Percentiles rank a stretch among this genome's conserved stretches.
Evolutionary conservation across 2,113 vertebrate genomes (phyloP).

Genomic region (Anseranas semipalmata): DNA sequence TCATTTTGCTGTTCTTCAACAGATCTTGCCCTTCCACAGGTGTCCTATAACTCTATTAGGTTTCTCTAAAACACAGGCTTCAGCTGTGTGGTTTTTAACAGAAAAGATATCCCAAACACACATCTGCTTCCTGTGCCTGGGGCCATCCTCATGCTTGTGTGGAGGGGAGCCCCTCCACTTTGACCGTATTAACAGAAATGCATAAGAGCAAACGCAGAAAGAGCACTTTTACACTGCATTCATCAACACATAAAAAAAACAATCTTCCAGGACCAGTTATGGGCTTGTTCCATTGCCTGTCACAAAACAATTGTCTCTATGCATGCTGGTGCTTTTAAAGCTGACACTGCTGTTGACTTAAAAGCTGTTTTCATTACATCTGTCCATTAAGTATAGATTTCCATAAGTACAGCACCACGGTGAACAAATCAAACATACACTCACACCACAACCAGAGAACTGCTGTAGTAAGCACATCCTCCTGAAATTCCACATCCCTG

Average conservation of each 20-base stretch:
- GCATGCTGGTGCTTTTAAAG: constrained; percentile 32
- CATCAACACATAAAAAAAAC: not conserved
- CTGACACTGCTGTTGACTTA: not conserved
- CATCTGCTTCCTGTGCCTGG: not conserved
- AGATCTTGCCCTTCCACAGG: not conserved
- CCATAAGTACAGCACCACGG: not conserved
- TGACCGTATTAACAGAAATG: not conserved
- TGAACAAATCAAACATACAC: not conserved
- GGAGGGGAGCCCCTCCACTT: not conserved
- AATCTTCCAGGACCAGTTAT: not conserved
- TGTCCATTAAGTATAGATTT: not conserved
- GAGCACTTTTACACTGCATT: not conserved
- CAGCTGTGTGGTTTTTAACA: not conserved
- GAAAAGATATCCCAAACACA: not conserved
- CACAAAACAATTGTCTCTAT: not conserved
- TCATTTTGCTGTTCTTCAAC: not conserved
- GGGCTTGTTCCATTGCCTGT: not conserved
- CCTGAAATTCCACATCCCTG: not conserved
- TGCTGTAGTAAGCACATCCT: not conserved
- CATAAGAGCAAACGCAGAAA: constrained; percentile 3
- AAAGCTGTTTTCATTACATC: not conserved
- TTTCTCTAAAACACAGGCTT: not conserved
- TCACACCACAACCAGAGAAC: not conserved
- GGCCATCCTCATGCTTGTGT: not conserved
- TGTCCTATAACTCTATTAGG: not conserved